Percentiles rank a stretch among this genome's conserved stretches.
phyloP scores from a whole-genome alignment of 2,888 invertebrate species.

The Cactoblastis cactorum region DNA sequence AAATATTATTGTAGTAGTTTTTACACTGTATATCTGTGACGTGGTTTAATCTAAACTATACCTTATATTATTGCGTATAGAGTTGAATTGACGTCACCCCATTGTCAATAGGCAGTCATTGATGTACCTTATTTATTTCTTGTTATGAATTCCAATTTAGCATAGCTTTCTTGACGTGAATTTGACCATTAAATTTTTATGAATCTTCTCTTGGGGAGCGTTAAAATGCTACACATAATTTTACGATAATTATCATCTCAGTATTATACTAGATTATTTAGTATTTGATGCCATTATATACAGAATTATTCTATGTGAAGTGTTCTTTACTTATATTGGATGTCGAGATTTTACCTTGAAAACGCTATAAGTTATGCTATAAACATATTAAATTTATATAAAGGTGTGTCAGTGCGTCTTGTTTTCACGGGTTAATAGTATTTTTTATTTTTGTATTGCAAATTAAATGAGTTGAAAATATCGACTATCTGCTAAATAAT shows the following conservation, averaged over 20 bases:
- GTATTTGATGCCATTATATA: conserved; percentile 66
- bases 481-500: too few species aligned
- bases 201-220: conserved; percentile 14
- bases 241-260: conserved; percentile 48
- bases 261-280: conserved; percentile 68
- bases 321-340: conserved; percentile 39
- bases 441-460: too few species aligned
- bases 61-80: too few species aligned
- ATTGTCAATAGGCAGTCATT: too few species aligned
- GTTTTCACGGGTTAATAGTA: background rate
- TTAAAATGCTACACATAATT: conserved; percentile 26
- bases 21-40: too few species aligned
- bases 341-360: conserved; percentile 32
- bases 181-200: background rate
- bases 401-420: background rate
- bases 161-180: too few species aligned
- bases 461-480: too few species aligned
- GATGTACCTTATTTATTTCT: background rate
- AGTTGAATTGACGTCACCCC: too few species aligned
- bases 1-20: too few species aligned
- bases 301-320: conserved; percentile 33
- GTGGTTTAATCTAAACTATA: too few species aligned
- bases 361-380: conserved; percentile 18
- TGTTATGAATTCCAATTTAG: background rate
- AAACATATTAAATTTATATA: conserved; percentile 3